These are phyloP conservation scores for Tenrec ecaudatus DNA, from an alignment of 2,113 vertebrate genomes.

Conservation along the genomic window DNA sequence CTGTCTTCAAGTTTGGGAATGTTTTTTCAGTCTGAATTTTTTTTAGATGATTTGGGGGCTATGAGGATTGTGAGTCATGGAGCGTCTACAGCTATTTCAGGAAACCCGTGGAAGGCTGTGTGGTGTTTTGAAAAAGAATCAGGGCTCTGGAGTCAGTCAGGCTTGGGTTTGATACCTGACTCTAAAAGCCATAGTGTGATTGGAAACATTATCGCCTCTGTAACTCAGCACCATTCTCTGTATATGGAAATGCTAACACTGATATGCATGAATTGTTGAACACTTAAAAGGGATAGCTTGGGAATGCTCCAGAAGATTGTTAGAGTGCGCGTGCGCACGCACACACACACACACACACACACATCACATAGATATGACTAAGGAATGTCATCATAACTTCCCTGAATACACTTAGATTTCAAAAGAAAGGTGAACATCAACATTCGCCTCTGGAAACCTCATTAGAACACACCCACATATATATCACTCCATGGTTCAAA, in stretches of 20 bases:
- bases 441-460: not conserved
- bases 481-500: not conserved
- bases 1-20: not conserved
- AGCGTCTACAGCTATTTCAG: constrained; percentile 57
- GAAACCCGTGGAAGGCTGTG: constrained; percentile 45
- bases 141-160: constrained; percentile 36
- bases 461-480: not conserved
- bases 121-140: constrained; percentile 1
- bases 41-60: constrained; percentile 32
- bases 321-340: no score
- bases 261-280: not conserved
- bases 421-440: accelerated
- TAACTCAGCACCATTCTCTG: not conserved
- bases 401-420: not conserved
- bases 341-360: no score
- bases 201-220: not conserved
- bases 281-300: no score
- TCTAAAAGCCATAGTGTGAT: not conserved
- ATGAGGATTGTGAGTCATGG: constrained; percentile 42
- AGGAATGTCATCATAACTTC: no score
- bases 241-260: not conserved
- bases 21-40: constrained; percentile 42
- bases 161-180: not conserved
- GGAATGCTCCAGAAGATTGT: accelerated
- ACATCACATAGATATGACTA: no score